Evolutionary conservation across 2,888 invertebrate genomes (phyloP).

Genomic region (Agrochola litura): DNA sequence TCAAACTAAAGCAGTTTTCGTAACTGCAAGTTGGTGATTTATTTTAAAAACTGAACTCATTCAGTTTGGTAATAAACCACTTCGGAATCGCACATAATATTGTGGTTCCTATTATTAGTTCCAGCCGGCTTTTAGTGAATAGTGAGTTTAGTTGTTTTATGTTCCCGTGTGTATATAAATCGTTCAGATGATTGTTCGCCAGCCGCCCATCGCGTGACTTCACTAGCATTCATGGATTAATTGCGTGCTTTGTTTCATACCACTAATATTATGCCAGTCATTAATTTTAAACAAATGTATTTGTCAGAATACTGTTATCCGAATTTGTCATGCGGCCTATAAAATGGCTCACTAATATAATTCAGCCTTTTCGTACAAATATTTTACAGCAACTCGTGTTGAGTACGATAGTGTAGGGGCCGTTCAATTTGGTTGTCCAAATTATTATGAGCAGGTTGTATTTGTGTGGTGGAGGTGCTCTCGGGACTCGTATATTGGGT

Average conservation of each 20-base stretch:
- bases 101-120: constrained; percentile 27
- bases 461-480: constrained; percentile 41
- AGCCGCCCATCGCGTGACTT: constrained; percentile 53
- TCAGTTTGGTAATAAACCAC: constrained; percentile 21
- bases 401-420: constrained; percentile 12
- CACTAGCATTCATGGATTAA: constrained; percentile 52
- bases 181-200: constrained; percentile 43
- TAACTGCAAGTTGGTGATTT: constrained; percentile 34
- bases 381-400: constrained; percentile 17
- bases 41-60: constrained; percentile 40
- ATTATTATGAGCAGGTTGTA: constrained; percentile 48
- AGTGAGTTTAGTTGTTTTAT: constrained; percentile 39
- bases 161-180: constrained; percentile 21
- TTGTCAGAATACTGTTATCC: constrained; percentile 36
- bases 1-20: constrained; percentile 39
- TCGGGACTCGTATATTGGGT: constrained; percentile 62
- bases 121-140: constrained; percentile 18
- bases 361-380: constrained; percentile 11
- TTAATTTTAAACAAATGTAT: constrained; percentile 55
- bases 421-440: constrained; percentile 40
- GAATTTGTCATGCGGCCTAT: constrained; percentile 32
- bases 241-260: constrained; percentile 58
- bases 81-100: constrained; percentile 32
- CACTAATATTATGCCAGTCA: constrained; percentile 51
- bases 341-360: constrained; percentile 14